Evolutionary conservation across 2,113 vertebrate genomes (phyloP), one percentile per base, ranked within the genome.

Genomic region (Panurus biarmicus): DNA sequence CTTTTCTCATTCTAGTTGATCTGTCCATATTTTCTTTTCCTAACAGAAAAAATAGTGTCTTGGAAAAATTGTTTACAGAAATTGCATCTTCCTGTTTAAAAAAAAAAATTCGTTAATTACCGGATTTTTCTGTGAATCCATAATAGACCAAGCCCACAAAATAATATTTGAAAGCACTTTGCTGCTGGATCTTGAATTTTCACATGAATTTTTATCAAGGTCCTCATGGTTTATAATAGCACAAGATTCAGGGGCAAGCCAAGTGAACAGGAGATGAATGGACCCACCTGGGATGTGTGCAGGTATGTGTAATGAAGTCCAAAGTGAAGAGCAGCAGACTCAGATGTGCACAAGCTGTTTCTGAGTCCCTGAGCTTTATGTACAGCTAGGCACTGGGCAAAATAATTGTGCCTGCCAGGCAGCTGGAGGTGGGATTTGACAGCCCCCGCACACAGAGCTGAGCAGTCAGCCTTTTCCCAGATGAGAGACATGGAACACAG

Each of bases 91-190:
- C 4, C 7, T 25, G 1, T 53, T 74, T 7, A 7, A 36, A 51
- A 88, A 19, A 19, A 65, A 33, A n/a, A n/a, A n/a, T n/a, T n/a
- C n/a, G 5, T 11, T 51, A 0, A 21, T 53, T 53, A 10, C 2
- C 7, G 50, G 17, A 36, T 75, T 72, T 76, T 4, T 33, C 40
- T 73, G n/a, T 44, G 17, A 76, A 67, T 61, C 12, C 28, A 2
- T 67, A 71, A 53, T 24, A 78, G 70, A 56, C 3, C 14, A 45
- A 62, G 31, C 2, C 1, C 11, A 40, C 74, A 61, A 40, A 18
- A 58, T 2, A 54, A 9, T 29, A 31, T 61, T 85, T 74, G 45
- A 56, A 87, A 74, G 15, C 15, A 48, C 22, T 79, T 76, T 25
- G 6, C 9, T 77, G 13, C 9, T 61, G 22, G 44, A 20, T 76